A percentile compares a stretch with the other conserved stretches of the same genome.
Evolutionary conservation across 2,888 invertebrate genomes (phyloP).

Genomic region (Thalpophila matura): DNA sequence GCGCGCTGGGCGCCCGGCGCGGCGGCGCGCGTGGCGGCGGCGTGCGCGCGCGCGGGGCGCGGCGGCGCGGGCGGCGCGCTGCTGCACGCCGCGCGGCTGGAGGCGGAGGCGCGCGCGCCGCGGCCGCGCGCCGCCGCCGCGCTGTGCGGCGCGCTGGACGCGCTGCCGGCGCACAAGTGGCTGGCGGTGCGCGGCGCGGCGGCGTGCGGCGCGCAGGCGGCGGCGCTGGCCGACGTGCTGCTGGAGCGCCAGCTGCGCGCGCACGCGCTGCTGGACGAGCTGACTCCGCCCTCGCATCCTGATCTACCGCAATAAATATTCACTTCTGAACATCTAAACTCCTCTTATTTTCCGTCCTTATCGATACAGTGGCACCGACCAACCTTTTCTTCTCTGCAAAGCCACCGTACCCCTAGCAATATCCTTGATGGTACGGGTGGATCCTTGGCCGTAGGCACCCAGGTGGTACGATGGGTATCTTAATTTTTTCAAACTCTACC

Average conservation of each 20-base stretch:
- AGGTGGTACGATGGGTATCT: too few relatives aligned
- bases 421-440: too few relatives aligned
- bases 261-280: conserved; percentile 94
- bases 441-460: too few relatives aligned
- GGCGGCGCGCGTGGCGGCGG: conserved; percentile 46
- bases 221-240: conserved; percentile 81
- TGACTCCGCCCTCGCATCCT: conserved; percentile 68
- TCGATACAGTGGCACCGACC: too few relatives aligned
- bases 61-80: conserved; percentile 45
- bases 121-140: conserved; percentile 6
- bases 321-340: background rate
- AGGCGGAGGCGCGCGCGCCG: conserved; percentile 47
- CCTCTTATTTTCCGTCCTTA: too few relatives aligned
- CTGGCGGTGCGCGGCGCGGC: conserved; percentile 42
- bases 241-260: conserved; percentile 60
- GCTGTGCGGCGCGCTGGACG: conserved; percentile 37
- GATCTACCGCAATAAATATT: conserved; percentile 24
- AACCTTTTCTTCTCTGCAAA: too few relatives aligned
- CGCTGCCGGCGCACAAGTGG: conserved; percentile 42
- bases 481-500: too few relatives aligned
- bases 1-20: conserved; percentile 52
- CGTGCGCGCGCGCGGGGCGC: conserved; percentile 44
- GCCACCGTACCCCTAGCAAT: too few relatives aligned
- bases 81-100: conserved; percentile 41
- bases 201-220: conserved; percentile 60